phyloP scores from a whole-genome alignment of 2,113 vertebrate species.

The Urocitellus parryii region DNA sequence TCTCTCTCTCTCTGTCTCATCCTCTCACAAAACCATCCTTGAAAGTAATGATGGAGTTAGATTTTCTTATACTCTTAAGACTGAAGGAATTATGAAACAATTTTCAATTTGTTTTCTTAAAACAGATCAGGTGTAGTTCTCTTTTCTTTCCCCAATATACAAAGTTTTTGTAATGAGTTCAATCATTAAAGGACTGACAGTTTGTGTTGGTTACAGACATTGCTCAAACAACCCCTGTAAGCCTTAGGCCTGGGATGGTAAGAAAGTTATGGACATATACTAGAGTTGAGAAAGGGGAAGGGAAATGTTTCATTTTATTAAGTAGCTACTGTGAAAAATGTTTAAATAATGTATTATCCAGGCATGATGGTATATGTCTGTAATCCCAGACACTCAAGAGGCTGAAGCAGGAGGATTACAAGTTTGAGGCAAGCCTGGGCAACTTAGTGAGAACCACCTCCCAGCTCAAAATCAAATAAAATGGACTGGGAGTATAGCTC shows the following conservation, averaged over 20 bases:
- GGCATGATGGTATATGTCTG: background rate
- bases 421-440: background rate
- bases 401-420: background rate
- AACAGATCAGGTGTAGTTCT: background rate
- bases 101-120: conserved; percentile 38
- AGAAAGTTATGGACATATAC: background rate
- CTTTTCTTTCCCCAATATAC: background rate
- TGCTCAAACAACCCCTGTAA: background rate
- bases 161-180: background rate
- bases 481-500: background rate
- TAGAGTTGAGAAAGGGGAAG: conserved; percentile 11
- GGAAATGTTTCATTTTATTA: background rate
- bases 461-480: background rate
- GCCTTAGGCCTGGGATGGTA: background rate
- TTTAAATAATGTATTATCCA: background rate
- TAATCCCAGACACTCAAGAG: background rate
- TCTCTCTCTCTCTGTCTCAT: background rate
- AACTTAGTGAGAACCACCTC: background rate
- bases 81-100: background rate
- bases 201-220: background rate
- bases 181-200: background rate
- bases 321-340: background rate
- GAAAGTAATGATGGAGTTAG: background rate
- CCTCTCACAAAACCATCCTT: background rate
- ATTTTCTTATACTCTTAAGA: background rate